Evolutionary conservation across 2,113 vertebrate genomes (phyloP).

Genomic region (Tretioscincus oriximinensis): DNA sequence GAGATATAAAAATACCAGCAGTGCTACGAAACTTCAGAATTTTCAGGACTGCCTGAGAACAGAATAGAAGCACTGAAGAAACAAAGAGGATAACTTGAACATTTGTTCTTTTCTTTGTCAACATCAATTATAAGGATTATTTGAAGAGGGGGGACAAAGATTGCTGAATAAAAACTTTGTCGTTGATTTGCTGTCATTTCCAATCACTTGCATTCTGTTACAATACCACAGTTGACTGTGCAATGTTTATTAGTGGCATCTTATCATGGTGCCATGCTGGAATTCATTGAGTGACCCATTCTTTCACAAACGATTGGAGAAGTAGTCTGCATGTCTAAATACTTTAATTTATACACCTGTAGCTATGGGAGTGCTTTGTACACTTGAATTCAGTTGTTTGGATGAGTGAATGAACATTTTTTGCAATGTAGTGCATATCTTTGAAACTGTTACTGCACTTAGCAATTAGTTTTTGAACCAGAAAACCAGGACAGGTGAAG

Average conservation of each 20-base stretch:
- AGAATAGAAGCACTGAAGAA: neutral
- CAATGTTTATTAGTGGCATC: too few species aligned
- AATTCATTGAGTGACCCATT: too few species aligned
- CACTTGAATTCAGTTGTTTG: too few species aligned
- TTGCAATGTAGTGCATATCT: neutral
- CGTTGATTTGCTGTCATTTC: too few species aligned
- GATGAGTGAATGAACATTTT: too few species aligned
- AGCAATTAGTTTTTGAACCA: neutral
- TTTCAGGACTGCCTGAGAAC: slow-evolving; percentile 18
- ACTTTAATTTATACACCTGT: too few species aligned
- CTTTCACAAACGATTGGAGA: too few species aligned
- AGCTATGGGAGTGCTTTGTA: too few species aligned
- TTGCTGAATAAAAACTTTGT: neutral
- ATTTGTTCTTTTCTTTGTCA: slow-evolving; percentile 26
- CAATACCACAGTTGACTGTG: too few species aligned
- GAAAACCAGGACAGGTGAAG: slow-evolving; percentile 7
- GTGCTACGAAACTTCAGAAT: slow-evolving; percentile 11
- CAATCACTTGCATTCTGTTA: too few species aligned
- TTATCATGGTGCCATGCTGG: too few species aligned
- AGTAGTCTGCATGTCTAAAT: too few species aligned
- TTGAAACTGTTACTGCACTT: neutral
- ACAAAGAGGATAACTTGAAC: neutral
- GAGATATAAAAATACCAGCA: slow-evolving; percentile 28
- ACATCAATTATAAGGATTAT: neutral
- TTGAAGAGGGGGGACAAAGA: neutral